Evolutionary conservation across 2,797 vertebrate genomes (phyloP).

Genomic region (Hyperoplus lanceolatus): DNA sequence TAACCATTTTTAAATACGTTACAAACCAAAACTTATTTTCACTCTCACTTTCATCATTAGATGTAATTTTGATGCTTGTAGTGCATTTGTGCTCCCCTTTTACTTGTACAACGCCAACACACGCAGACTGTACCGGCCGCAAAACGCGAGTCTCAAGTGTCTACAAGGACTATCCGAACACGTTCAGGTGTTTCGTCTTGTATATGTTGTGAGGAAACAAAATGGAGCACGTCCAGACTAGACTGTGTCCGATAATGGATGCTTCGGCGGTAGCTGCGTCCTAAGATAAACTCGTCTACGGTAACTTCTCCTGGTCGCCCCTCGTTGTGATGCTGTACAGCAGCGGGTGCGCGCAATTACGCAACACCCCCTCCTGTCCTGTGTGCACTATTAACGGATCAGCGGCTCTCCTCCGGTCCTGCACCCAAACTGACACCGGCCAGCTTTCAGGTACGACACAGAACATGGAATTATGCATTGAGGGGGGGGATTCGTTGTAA

Average conservation of each 20-base stretch:
- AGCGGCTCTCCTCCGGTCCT: slow-evolving; percentile 65
- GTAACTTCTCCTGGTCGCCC: slow-evolving; percentile 32
- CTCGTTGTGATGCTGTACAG: slow-evolving; percentile 53
- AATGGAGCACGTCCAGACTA: too few species aligned
- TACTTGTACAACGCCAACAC: not conserved
- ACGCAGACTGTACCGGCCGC: too few species aligned
- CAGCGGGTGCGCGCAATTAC: slow-evolving; percentile 71
- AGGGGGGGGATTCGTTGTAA: not conserved
- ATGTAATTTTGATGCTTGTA: not conserved
- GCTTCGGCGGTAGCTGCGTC: not conserved
- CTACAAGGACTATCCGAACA: not conserved
- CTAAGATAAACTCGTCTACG: slow-evolving; percentile 8
- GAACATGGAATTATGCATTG: not conserved
- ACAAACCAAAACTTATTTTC: not conserved
- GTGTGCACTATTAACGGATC: slow-evolving; percentile 70
- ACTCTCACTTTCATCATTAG: not conserved
- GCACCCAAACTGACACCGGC: slow-evolving; percentile 63
- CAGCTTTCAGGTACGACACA: slow-evolving; percentile 76
- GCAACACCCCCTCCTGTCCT: slow-evolving; percentile 67
- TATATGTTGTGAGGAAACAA: not conserved
- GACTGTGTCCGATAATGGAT: slow-evolving; percentile 23
- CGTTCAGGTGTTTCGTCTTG: not conserved
- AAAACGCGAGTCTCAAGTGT: not conserved
- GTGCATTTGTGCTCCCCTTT: too few species aligned
- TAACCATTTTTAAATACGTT: not conserved